Evolutionary conservation across 2,113 vertebrate species (phyloP), one percentile per base, ranked within the genome.

Genomic region (Phrynosoma blainvillii): DNA sequence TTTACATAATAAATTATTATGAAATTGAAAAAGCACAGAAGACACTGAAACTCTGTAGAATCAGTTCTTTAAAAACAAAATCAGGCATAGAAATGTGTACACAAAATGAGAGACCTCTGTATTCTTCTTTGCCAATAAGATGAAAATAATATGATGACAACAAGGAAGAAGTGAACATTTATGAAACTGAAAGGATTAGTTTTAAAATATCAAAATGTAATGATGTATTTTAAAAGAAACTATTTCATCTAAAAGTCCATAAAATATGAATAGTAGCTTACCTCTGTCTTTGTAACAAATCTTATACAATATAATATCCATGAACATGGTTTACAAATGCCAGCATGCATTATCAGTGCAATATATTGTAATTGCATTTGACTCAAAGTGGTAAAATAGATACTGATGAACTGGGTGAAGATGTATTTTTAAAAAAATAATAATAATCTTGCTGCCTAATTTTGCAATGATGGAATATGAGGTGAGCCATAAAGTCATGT

Each of bases 281-380:
- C 52, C 75, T 54, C 21, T 40, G 79, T 82, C 82, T 1, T 73
- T 1, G 56, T 86, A 78, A 77, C 18, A 0, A 91, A 47, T 74
- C 8, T 82, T 21, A 83, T 88, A 71, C 54, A 91, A 91, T 91
- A 80, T 84, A 21, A 27, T 79, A 85, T 79, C 85, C 62, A 25
- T 68, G 68, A 90, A 32, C 1, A 79, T 12, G 84, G 78, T 83
- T 2, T 0, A 20, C 2, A 1, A 59, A 88, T 52, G 30, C 36
- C 40, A 66, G 23, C 30, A 36, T 36, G 12, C 13, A 80, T 87
- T 81, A 74, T 75, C 71, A 82, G 30, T 74, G 56, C 70, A 87
- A 82, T 52, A 75, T 23, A 65, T 65, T 82, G 70, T 47, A 75
- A 82, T 74, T 82, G 65, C 40, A 87, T 87, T 75, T 87, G 79